phyloP scores from a whole-genome alignment of 2,113 vertebrate genomes.

The Elaphurus davidianus region DNA sequence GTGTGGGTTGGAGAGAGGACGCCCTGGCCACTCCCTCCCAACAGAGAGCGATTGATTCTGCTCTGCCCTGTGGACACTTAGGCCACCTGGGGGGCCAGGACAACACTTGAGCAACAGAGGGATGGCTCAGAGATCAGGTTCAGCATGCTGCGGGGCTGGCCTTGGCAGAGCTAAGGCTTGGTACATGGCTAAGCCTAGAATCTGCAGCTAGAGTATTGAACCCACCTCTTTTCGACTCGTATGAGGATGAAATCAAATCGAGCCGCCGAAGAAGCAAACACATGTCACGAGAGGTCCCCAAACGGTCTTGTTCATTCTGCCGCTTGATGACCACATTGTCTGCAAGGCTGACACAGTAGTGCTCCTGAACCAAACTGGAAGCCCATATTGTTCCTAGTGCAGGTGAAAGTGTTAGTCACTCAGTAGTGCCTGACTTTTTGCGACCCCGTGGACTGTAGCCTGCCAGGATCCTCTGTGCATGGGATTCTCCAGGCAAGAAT shows the following conservation, averaged over 20 bases:
- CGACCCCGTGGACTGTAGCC: not conserved
- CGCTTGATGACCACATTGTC: not conserved
- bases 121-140: not conserved
- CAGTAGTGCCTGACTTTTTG: not conserved
- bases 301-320: not conserved
- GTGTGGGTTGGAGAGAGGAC: not conserved
- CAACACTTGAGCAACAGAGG: not conserved
- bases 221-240: not conserved
- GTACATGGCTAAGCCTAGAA: not conserved
- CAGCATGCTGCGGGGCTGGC: not conserved
- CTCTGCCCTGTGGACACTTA: not conserved
- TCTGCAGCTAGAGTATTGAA: not conserved
- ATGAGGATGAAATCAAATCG: not conserved
- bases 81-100: accelerated
- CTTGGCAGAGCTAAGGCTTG: not conserved
- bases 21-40: accelerated
- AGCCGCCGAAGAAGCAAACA: not conserved
- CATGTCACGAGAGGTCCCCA: accelerated
- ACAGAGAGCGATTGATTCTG: not conserved
- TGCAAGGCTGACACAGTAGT: not conserved
- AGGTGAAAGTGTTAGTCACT: not conserved
- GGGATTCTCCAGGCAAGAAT: not conserved
- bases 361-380: not conserved
- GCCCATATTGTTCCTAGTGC: not conserved
- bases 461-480: not conserved